phyloP scores from a whole-genome alignment of 1,140 invertebrate species.

The Tetranychus urticae region DNA sequence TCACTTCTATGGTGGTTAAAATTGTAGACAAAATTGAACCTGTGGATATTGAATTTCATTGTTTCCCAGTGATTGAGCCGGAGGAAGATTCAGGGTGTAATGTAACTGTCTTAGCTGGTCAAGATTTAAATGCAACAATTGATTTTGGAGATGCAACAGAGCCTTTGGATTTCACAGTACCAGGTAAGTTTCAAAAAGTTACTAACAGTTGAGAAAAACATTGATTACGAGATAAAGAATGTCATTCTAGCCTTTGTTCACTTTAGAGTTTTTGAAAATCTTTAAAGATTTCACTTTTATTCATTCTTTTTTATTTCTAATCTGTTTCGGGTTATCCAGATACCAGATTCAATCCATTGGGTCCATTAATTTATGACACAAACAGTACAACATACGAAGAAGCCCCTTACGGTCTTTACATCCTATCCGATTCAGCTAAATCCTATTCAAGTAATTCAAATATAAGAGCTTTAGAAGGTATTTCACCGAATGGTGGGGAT shows the following conservation, averaged over 20 bases:
- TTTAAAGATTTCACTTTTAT: background rate
- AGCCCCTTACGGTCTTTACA: background rate
- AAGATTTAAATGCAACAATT: constrained; percentile 9
- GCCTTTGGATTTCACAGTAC: constrained; percentile 7
- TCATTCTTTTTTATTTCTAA: no score
- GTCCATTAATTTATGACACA: background rate
- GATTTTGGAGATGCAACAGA: constrained; percentile 11
- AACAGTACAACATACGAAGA: background rate
- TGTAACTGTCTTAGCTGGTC: constrained; percentile 8
- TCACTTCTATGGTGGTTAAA: constrained; percentile 1
- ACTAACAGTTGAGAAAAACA: background rate
- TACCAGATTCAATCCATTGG: background rate
- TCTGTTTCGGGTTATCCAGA: background rate
- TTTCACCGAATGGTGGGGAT: constrained; percentile 3
- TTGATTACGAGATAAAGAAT: background rate
- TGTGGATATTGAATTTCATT: constrained; percentile 9
- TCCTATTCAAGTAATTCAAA: background rate
- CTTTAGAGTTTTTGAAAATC: background rate
- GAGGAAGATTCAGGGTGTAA: constrained; percentile 12
- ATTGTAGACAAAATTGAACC: constrained; percentile 9
- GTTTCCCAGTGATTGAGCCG: constrained; percentile 13
- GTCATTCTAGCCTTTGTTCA: background rate
- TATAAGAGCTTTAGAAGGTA: constrained; percentile 10
- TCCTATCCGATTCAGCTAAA: background rate
- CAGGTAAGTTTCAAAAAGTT: constrained; percentile 4